phyloP scores from a whole-genome alignment of 2,113 vertebrate species.

The Brachypodius melanocephalos region DNA sequence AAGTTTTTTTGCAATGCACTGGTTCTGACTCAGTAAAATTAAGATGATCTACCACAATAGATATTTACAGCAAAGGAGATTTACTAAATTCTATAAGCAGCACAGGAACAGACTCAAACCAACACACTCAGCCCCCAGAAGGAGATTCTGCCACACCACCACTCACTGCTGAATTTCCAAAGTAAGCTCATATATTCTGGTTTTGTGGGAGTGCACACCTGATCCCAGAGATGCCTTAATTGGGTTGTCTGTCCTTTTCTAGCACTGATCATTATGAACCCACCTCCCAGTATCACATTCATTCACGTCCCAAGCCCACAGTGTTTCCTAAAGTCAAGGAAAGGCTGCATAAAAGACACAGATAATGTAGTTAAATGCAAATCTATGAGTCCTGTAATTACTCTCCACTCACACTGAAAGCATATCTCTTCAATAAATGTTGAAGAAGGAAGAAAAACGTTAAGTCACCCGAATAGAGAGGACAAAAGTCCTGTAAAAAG shows the following conservation, averaged over 20 bases:
- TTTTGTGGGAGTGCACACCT: neutral
- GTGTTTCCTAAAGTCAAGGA: neutral
- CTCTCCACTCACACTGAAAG: neutral
- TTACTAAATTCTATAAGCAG: neutral
- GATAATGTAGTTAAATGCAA: neutral
- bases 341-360: neutral
- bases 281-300: neutral
- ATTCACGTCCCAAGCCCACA: neutral
- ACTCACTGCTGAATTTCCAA: neutral
- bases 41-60: neutral
- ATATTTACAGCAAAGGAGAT: neutral
- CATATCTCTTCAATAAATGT: neutral
- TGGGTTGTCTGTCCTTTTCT: neutral
- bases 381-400: neutral
- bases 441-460: neutral
- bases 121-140: neutral
- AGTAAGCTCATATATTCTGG: neutral
- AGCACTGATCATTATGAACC: neutral
- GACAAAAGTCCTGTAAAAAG: neutral
- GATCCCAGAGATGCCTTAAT: neutral
- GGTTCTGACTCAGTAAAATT: neutral
- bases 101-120: neutral
- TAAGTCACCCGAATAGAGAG: neutral
- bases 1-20: neutral
- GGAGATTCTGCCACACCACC: accelerated